Percentiles rank a stretch among this genome's conserved stretches.
Evolutionary conservation across 2,888 invertebrate species (phyloP).

Genomic region (Synanthedon myopaeformis): DNA sequence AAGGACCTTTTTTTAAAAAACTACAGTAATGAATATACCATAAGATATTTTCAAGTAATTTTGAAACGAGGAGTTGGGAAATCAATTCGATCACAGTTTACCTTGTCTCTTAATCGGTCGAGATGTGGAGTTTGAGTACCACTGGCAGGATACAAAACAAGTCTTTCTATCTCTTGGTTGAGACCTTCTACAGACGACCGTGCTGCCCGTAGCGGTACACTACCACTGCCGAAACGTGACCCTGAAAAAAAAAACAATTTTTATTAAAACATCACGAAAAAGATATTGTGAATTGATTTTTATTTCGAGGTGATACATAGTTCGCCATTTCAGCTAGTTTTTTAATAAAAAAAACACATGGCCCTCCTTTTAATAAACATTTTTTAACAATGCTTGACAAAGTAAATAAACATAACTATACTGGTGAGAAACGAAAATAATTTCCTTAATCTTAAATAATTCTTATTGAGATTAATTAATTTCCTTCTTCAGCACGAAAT

Average conservation of each 20-base stretch:
- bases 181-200: conserved; percentile 88
- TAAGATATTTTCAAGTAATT: neutral
- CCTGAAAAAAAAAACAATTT: conserved; percentile 20
- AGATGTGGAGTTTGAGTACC: conserved; percentile 60
- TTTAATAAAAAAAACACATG: too few species aligned
- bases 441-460: too few species aligned
- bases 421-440: too few species aligned
- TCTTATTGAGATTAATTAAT: too few species aligned
- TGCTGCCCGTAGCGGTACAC: conserved; percentile 75
- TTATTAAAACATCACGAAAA: too few species aligned
- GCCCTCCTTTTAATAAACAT: too few species aligned
- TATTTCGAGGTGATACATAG: too few species aligned
- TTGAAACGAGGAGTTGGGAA: neutral
- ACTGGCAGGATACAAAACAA: conserved; percentile 73
- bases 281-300: too few species aligned
- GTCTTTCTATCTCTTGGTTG: conserved; percentile 87
- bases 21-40: neutral
- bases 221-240: conserved; percentile 56
- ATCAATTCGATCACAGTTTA: conserved; percentile 16
- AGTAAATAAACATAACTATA: too few species aligned
- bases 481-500: too few species aligned
- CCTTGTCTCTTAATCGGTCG: conserved; percentile 73
- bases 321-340: too few species aligned
- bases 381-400: too few species aligned
- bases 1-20: neutral